Conservation (phyloP, 2,888 invertebrate genomes). For the Frankliniella fusca region DNA sequence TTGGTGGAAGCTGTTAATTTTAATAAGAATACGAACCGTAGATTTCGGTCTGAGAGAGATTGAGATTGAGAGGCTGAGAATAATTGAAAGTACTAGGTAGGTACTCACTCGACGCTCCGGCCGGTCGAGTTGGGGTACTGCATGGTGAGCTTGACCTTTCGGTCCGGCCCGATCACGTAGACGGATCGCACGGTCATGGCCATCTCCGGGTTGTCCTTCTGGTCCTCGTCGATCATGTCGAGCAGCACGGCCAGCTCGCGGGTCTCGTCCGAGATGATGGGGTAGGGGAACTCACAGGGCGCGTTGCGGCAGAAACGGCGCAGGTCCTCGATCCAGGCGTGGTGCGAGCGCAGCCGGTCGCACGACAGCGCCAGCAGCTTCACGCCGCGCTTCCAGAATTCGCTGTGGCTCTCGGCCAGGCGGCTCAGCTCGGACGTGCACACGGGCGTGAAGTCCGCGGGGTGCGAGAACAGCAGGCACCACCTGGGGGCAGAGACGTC, state of each 20-base stretch:
- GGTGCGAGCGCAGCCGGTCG: constrained; percentile 66
- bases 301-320: constrained; percentile 63
- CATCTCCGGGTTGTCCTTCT: constrained; percentile 57
- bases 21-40: too few relatives aligned
- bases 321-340: constrained; percentile 64
- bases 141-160: constrained; percentile 70
- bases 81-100: too few relatives aligned
- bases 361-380: constrained; percentile 76
- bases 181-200: constrained; percentile 69
- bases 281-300: constrained; percentile 67
- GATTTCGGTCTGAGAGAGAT: too few relatives aligned
- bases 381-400: constrained; percentile 64
- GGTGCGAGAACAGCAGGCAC: constrained; percentile 82
- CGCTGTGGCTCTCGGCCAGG: constrained; percentile 61
- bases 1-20: too few relatives aligned
- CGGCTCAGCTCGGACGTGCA: constrained; percentile 80
- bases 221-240: constrained; percentile 72
- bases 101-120: constrained; percentile 71
- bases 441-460: constrained; percentile 82
- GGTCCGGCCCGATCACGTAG: constrained; percentile 74
- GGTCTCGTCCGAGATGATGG: constrained; percentile 73
- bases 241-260: constrained; percentile 66
- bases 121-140: constrained; percentile 80
- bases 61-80: too few relatives aligned
- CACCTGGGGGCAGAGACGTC: constrained; percentile 54